These are phyloP conservation scores for Melospiza melodia DNA, from an alignment of 2,113 vertebrate genomes.

Conservation along the genomic window DNA sequence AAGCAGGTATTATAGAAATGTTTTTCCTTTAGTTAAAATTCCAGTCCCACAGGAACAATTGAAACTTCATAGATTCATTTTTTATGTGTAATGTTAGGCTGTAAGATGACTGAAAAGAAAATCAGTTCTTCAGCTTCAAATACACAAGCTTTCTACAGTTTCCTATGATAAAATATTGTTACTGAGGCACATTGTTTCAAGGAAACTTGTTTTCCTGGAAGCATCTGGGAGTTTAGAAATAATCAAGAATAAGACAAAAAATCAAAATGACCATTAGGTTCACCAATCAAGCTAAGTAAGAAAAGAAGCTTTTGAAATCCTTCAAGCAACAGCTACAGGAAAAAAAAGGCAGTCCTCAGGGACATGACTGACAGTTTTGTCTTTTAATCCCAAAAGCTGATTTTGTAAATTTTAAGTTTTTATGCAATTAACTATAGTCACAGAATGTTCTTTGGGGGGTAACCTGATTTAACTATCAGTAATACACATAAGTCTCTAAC, in stretches of 20 bases:
- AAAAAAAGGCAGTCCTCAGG: neutral
- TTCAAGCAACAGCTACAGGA: neutral
- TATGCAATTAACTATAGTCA: neutral
- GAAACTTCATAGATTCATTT: neutral
- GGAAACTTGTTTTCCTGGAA: neutral
- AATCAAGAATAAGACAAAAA: neutral
- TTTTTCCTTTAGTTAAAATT: neutral
- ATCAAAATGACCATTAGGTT: neutral
- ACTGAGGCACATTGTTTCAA: neutral
- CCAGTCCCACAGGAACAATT: neutral
- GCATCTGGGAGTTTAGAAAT: neutral
- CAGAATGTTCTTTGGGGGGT: neutral
- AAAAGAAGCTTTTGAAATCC: neutral
- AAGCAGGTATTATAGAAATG: neutral
- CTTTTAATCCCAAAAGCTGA: neutral
- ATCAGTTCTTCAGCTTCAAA: neutral
- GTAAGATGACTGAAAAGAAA: neutral
- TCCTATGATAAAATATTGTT: neutral
- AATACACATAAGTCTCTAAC: neutral
- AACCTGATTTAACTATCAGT: neutral
- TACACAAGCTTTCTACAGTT: neutral
- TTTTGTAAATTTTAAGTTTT: neutral
- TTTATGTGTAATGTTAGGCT: neutral
- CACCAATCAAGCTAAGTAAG: neutral
- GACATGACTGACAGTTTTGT: neutral